Evolutionary conservation across 2,797 vertebrate species (phyloP).

Genomic region (Yasuhikotakia modesta): DNA sequence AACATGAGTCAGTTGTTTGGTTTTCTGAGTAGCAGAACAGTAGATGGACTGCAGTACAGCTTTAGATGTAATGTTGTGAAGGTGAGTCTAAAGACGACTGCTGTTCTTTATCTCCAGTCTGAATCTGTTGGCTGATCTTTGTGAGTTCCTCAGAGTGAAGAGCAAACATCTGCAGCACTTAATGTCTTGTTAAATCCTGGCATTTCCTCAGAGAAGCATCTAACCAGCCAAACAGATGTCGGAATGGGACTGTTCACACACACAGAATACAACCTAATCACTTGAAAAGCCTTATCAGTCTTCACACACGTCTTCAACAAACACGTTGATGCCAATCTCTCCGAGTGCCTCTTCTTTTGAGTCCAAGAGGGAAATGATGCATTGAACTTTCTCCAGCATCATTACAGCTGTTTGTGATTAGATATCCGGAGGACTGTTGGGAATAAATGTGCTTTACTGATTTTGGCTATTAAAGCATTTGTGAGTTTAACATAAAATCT

Average conservation of each 20-base stretch:
- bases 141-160: not conserved
- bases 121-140: not conserved
- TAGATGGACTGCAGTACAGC: too few relatives aligned
- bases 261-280: conserved; percentile 44
- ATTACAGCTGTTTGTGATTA: conserved; percentile 47
- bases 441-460: conserved; percentile 3
- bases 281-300: conserved; percentile 48
- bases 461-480: conserved; percentile 2
- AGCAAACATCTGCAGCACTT: not conserved
- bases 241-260: conserved; percentile 8
- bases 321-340: conserved; percentile 34
- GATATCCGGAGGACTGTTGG: conserved; percentile 31
- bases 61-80: too few relatives aligned
- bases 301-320: conserved; percentile 34
- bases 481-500: conserved; percentile 14
- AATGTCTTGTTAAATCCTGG: conserved; percentile 3
- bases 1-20: too few relatives aligned
- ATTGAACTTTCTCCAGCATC: conserved; percentile 42
- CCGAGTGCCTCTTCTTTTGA: conserved; percentile 18
- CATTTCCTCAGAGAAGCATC: conserved; percentile 2
- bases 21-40: too few relatives aligned
- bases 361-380: conserved; percentile 34
- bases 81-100: too few relatives aligned
- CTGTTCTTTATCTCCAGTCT: not conserved
- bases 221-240: conserved; percentile 15